phyloP scores from a whole-genome alignment of 2,888 invertebrate species.

The Mechanitis messenoides region DNA sequence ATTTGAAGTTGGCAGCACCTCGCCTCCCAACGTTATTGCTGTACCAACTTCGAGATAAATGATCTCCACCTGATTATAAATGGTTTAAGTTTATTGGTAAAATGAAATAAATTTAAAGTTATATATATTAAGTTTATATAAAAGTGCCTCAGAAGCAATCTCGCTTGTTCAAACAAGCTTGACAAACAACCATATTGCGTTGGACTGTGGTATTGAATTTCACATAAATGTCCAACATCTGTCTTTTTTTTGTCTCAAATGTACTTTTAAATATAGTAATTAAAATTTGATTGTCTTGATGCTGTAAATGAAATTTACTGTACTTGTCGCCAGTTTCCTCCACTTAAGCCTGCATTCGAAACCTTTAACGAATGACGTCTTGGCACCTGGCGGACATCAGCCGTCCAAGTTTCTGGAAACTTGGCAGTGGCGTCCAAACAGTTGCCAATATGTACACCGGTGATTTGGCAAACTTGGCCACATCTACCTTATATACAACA shows the following conservation, averaged over 20 bases:
- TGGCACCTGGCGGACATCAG: slow-evolving; percentile 51
- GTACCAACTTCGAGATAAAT: slow-evolving; percentile 7
- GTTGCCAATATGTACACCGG: slow-evolving; percentile 44
- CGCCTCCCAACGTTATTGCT: slow-evolving; percentile 1
- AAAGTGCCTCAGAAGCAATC: slow-evolving; percentile 15
- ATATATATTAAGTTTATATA: no score
- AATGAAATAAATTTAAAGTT: slow-evolving; percentile 12
- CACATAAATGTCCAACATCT: slow-evolving; percentile 26
- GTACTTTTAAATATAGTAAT: no score
- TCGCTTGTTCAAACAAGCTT: slow-evolving; percentile 25
- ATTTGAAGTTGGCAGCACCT: slow-evolving; percentile 2
- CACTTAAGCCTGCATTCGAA: slow-evolving; percentile 13
- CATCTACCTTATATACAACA: slow-evolving; percentile 47
- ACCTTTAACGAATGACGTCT: slow-evolving; percentile 31
- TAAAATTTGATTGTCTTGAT: no score
- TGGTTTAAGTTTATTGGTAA: slow-evolving; percentile 5
- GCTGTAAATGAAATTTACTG: no score
- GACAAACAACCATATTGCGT: slow-evolving; percentile 20
- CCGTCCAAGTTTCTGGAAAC: slow-evolving; percentile 31
- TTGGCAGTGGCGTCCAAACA: slow-evolving; percentile 45
- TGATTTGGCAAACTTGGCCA: slow-evolving; percentile 55
- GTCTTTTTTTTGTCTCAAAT: slow-evolving; percentile 6
- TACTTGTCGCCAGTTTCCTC: slow-evolving; percentile 9
- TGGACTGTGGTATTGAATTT: slow-evolving; percentile 25
- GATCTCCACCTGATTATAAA: slow-evolving; percentile 10